Base-by-base conservation (phyloP, 2,797 vertebrate genomes). In the Anguilla obscura region DNA sequence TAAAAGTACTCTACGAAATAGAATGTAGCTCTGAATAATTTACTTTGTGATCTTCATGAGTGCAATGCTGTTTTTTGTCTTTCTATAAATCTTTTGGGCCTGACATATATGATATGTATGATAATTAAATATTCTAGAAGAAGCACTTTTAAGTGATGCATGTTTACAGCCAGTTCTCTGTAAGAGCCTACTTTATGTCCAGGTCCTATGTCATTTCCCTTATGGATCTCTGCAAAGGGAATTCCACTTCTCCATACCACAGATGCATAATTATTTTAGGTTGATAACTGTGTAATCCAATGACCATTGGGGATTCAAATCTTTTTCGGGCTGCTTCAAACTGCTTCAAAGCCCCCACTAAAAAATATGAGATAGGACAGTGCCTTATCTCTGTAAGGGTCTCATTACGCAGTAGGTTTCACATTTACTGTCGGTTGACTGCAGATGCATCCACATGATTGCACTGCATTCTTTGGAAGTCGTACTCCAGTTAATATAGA, bases 341-440 rank as follows among this genome's bases (percentile, higher is more conserved):
- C 56, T 7, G n/a, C n/a, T 84, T 33, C 27, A 58, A 14, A 16
- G 83, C 8, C 14, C 3, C 80, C 45, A 50, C 14, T 83, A 45
- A 48, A 21, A 33, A 76, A 40, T 40, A 36, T 33, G 12, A 21
- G 33, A 40, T 0, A n/a, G 3, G 74, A 36, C 33, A 10, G 27
- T 74, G 3, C 18, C 48, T 84, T 54, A 84, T 54, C 8, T 84
- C 10, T 84, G 16, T 52, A 84, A n/a, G 24, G 45, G 50, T 27
- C 7, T 84, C n/a, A 58, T 54, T 84, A 58, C 3, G 5, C 83
- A 56, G 50, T 58, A 84, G 83, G 21, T 54, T 84, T 27, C 45
- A 56, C 21, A 24, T 82, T 79, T 82, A 76, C 48, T n/a, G 79
- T 82, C n/a, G 40, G 79, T 48, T 82, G 40, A 82, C 21, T 50